A percentile compares a stretch with the other conserved stretches of the same genome.
These are phyloP conservation scores for Chaitophorus viminalis DNA, from an alignment of 2,888 invertebrate species.

Conservation along the genomic window DNA sequence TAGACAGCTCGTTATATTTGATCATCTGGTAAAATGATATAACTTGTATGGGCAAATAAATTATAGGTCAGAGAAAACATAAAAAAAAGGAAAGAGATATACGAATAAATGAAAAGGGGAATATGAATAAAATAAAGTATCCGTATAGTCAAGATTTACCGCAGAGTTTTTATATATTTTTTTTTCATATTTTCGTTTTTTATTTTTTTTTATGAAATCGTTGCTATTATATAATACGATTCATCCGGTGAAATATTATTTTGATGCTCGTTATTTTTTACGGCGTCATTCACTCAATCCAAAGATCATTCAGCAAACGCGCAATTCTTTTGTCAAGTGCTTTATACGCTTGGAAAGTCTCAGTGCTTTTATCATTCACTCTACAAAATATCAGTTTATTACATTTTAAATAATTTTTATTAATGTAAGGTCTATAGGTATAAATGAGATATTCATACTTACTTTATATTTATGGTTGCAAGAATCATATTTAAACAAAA, in stretches of 20 bases:
- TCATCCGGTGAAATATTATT: conserved; percentile 61
- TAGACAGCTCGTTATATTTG: conserved; percentile 57
- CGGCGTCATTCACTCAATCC: conserved; percentile 58
- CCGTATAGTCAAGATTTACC: conserved; percentile 40
- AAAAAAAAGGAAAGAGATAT: conserved; percentile 42
- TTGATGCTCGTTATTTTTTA: conserved; percentile 62
- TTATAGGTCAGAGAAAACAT: conserved; percentile 45
- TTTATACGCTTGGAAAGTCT: conserved; percentile 50
- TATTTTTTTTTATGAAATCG: conserved; percentile 60
- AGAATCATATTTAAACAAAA: conserved; percentile 32
- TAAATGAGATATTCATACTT: conserved; percentile 28
- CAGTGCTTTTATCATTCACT: conserved; percentile 54
- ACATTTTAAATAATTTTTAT: conserved; percentile 54
- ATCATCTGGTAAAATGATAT: conserved; percentile 57
- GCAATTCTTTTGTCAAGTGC: conserved; percentile 55
- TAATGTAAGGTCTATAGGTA: conserved; percentile 6
- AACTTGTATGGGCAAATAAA: conserved; percentile 48
- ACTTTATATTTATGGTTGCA: conserved; percentile 18
- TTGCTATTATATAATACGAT: conserved; percentile 58
- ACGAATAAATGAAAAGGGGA: conserved; percentile 55
- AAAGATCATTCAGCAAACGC: conserved; percentile 58
- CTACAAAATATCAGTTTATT: conserved; percentile 58
- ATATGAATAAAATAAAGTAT: conserved; percentile 55
- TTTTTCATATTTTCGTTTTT: conserved; percentile 45
- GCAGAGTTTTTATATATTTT: conserved; percentile 35